Base-by-base conservation (phyloP, 2,888 invertebrate genomes). In the Alitta virens region DNA sequence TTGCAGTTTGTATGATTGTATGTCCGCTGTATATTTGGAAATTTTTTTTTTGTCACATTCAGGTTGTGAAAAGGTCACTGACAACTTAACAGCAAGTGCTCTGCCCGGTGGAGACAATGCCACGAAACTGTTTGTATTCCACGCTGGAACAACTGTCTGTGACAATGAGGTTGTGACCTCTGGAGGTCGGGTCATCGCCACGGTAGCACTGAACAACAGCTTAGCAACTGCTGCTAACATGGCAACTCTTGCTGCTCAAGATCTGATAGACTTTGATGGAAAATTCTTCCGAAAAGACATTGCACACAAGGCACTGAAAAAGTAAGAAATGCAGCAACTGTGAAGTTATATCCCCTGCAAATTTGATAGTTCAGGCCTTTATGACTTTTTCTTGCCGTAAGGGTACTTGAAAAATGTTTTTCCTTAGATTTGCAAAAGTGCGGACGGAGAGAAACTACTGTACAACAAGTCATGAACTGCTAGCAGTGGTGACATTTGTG, bases 281-380 rank as follows among this genome's bases (percentile, higher is more conserved):
- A 88, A 89, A 3, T 93, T 93, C 79, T 91, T 88, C 76, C 85
- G 98, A 65, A 90, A 85, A 72, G 98, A 98, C 78, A 98, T 98
- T 77, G 96, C 90, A 0, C 88, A 90, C 68, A 89, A 91, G 75
- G 92, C 92, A 40, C 89, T 94, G 69, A 53, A 62, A 21, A 42
- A 24, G 60, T 60, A 53, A 60, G 60, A 12, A 33, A 33, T 33
- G n/a, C n/a, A n/a, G n/a, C n/a, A n/a, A n/a, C n/a, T n/a, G n/a
- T n/a, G n/a, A n/a, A n/a, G n/a, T n/a, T n/a, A n/a, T n/a, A n/a
- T n/a, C n/a, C n/a, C n/a, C n/a, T n/a, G n/a, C n/a, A n/a, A n/a
- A n/a, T n/a, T n/a, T n/a, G n/a, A n/a, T n/a, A n/a, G n/a, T n/a
- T n/a, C n/a, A n/a, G n/a, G n/a, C n/a, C n/a, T n/a, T n/a, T n/a